Conservation (phyloP, 2,888 invertebrate genomes). For the Pyrrhia umbra region DNA sequence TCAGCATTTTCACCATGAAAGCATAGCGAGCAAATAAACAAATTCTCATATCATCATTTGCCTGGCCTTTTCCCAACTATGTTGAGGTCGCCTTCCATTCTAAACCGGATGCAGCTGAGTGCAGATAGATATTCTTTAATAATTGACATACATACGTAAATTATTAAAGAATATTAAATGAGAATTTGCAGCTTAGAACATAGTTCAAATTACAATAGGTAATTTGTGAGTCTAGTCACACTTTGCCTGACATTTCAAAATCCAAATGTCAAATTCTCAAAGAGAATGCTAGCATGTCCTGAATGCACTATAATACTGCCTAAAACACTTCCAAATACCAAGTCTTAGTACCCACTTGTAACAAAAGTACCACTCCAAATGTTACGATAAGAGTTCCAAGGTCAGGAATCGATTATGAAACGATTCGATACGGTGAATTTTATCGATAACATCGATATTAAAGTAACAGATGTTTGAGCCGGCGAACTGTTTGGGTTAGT, state of each 20-base stretch:
- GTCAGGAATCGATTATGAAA: slow-evolving; percentile 57
- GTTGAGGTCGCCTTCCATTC: no score
- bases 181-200: background rate
- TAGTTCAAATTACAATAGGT: background rate
- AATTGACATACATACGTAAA: no score
- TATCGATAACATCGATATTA: slow-evolving; percentile 37
- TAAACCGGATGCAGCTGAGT: no score
- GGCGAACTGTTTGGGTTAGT: slow-evolving; percentile 1
- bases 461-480: slow-evolving; percentile 9
- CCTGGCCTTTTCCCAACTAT: no score
- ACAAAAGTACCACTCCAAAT: slow-evolving; percentile 49
- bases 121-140: no score
- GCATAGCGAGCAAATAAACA: no score
- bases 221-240: slow-evolving; percentile 3
- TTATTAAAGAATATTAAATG: no score
- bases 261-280: slow-evolving; percentile 39
- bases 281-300: slow-evolving; percentile 38
- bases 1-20: no score
- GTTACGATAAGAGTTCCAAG: slow-evolving; percentile 55
- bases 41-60: no score
- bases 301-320: background rate
- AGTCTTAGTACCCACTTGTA: slow-evolving; percentile 21
- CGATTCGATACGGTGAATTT: slow-evolving; percentile 45
- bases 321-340: slow-evolving; percentile 21
- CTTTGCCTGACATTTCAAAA: slow-evolving; percentile 33